Conservation (phyloP, 1,140 invertebrate genomes). For the Zaprionus capensis region DNA sequence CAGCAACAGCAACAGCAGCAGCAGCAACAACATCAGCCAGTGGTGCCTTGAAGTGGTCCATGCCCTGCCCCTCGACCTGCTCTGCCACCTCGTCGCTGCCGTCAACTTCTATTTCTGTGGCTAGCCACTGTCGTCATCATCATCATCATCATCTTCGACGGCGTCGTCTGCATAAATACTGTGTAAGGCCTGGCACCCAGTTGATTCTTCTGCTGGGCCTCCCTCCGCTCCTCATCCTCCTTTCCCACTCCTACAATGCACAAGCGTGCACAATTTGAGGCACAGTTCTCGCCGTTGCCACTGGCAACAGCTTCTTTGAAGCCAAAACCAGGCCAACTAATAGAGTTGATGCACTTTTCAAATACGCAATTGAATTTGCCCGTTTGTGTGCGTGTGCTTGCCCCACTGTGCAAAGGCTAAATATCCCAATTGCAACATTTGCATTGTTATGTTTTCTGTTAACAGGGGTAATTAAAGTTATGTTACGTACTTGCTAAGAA, state of each 20-base stretch:
- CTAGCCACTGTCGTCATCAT: constrained; percentile 44
- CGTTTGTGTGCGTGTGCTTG: not conserved
- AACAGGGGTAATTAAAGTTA: not conserved
- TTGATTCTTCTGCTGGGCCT: constrained; percentile 32
- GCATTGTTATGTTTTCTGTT: not conserved
- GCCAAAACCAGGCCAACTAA: constrained; percentile 44
- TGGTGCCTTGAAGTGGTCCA: constrained; percentile 67
- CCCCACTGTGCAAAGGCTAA: not conserved
- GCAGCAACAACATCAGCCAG: constrained; percentile 21
- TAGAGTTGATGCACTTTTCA: constrained; percentile 43
- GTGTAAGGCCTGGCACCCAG: constrained; percentile 44
- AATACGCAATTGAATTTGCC: constrained; percentile 42
- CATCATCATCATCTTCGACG: constrained; percentile 41
- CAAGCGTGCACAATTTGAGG: constrained; percentile 25
- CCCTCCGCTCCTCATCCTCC: not conserved
- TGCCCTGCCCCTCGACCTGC: constrained; percentile 14
- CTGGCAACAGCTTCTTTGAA: not conserved
- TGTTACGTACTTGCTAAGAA: not conserved
- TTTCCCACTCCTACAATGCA: constrained; percentile 22
- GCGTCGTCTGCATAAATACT: constrained; percentile 58
- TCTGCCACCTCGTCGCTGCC: not conserved
- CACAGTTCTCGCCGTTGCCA: constrained; percentile 5
- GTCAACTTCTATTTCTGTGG: constrained; percentile 70
- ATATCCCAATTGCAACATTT: not conserved
- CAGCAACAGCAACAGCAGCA: not conserved